Evolutionary conservation across 2,113 vertebrate species (phyloP), one percentile per base, ranked within the genome.

Genomic region (Tragelaphus strepsiceros): DNA sequence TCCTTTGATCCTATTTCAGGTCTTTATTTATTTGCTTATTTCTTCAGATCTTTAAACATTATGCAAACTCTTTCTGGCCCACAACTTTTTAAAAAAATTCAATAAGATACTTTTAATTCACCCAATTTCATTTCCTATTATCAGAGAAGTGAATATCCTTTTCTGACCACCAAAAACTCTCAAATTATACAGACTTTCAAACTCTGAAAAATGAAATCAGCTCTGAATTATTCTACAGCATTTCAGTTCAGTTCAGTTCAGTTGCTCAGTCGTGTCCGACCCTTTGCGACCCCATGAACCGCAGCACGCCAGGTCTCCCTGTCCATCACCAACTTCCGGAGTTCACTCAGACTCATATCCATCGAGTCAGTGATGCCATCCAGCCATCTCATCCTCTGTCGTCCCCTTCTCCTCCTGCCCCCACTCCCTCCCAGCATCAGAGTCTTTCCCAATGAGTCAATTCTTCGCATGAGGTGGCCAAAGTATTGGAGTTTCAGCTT

Each of bases 151-250:
- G 8, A 58, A 32, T 83, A 94, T 97, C 58, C 6, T 81, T 86
- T 94, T 96, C 64, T 92, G 78, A 77, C 87, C 78, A 58, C 93
- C 94, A 58, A 58, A 97, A 97, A 94, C 9, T 67, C 97, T 95
- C 81, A 86, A 94, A 82, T 89, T 59, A 35, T 67, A 43, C 89
- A 77, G 8, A 87, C 53, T 97, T 74, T 92, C 78, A 59, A 67
- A 43, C 56, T 1, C 19, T 58, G 46, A 96, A 49, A 87, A 89
- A 49, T 93, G 61, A 98, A 98, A 86, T 39, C 95, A 26, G 56
- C 78, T 91, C 84, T 94, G 90, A 96, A 46, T 96, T 97, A 19
- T 91, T 97, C 39, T 92, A 92, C 61, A 97, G 1, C 6, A 80
- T 32, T 86, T 96, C 81, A n/a, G 43, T 43, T 43, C 43, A 43